phyloP scores from a whole-genome alignment of 2,888 invertebrate species.

The Brachyopa scutellaris region DNA sequence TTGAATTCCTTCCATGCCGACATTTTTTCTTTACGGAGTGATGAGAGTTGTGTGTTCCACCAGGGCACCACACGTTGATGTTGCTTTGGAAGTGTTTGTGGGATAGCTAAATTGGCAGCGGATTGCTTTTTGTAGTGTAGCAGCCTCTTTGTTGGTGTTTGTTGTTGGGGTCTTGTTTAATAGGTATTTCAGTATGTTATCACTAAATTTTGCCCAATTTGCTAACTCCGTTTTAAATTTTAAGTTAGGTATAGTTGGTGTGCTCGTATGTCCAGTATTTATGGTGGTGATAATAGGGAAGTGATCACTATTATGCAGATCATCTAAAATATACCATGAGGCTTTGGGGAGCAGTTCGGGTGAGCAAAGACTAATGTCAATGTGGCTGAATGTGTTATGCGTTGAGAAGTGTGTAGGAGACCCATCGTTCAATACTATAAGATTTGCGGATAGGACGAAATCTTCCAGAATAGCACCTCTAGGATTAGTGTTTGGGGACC shows the following conservation, averaged over 20 bases:
- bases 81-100: too few relatives aligned
- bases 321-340: constrained; percentile 9
- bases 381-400: constrained; percentile 18
- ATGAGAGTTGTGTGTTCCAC: too few relatives aligned
- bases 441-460: background rate
- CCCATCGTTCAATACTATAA: constrained; percentile 5
- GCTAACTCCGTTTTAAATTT: constrained; percentile 22
- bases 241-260: background rate
- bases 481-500: constrained; percentile 1
- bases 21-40: background rate
- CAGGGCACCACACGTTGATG: background rate
- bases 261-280: too few relatives aligned
- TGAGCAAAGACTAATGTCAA: constrained; percentile 31
- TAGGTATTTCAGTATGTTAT: background rate
- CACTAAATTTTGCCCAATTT: too few relatives aligned
- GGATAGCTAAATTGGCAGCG: background rate
- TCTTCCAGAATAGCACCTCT: constrained; percentile 4
- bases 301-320: constrained; percentile 28
- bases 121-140: background rate
- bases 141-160: background rate
- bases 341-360: constrained; percentile 10
- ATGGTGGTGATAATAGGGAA: background rate
- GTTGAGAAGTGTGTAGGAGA: constrained; percentile 32
- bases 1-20: background rate
- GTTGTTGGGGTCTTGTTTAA: background rate